phyloP scores from a whole-genome alignment of 2,113 vertebrate species.

The Halichoeres trimaculatus region DNA sequence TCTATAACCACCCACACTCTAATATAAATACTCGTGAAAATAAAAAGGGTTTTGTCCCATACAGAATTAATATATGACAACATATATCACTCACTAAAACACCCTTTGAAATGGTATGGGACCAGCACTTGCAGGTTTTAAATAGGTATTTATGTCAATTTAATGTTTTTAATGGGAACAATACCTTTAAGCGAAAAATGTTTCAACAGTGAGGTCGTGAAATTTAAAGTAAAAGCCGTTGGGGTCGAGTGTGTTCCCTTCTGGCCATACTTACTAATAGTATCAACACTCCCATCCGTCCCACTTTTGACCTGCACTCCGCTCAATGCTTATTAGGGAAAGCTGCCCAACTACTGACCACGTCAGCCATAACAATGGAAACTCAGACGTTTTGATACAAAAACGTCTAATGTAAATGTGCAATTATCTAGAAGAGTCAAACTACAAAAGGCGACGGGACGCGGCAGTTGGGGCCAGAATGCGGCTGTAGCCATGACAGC shows the following conservation, averaged over 20 bases:
- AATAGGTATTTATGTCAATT: too few species aligned
- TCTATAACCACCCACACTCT: too few species aligned
- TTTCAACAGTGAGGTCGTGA: neutral
- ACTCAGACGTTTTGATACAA: neutral
- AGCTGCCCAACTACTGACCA: neutral
- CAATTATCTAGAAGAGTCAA: neutral
- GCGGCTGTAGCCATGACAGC: conserved; percentile 56
- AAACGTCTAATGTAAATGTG: neutral
- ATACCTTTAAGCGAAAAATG: too few species aligned
- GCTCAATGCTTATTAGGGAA: too few species aligned
- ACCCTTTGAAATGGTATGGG: too few species aligned
- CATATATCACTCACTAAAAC: too few species aligned
- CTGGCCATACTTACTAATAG: neutral
- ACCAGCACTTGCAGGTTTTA: too few species aligned
- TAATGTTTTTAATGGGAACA: too few species aligned
- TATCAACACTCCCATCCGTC: neutral
- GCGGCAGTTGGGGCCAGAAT: conserved; percentile 21
- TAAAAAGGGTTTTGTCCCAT: too few species aligned
- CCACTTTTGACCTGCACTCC: too few species aligned
- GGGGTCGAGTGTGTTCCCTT: neutral
- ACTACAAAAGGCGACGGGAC: neutral
- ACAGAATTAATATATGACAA: too few species aligned
- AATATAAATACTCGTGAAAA: too few species aligned
- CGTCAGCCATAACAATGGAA: neutral
- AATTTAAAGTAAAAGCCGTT: neutral